A percentile compares a stretch with the other conserved stretches of the same genome.
Conservation (phyloP, 2,113 vertebrate genomes). For the Phalacrocorax brasilianus region DNA sequence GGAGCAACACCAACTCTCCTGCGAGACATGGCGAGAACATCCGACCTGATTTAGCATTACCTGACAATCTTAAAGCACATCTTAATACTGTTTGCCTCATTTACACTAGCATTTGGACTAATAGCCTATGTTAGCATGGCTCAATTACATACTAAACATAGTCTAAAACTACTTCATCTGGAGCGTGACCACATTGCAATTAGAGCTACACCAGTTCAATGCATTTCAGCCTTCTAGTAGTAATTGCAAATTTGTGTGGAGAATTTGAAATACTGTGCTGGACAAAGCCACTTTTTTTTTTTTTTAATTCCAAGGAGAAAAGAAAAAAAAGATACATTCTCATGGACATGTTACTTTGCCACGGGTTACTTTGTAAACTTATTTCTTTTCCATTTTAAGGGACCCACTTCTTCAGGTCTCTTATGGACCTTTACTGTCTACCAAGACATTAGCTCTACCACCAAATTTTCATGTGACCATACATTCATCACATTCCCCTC, state of each 20-base stretch:
- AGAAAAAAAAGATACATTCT: background rate
- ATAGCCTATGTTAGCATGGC: background rate
- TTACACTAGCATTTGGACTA: background rate
- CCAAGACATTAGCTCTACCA: background rate
- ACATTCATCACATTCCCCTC: background rate
- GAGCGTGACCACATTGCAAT: background rate
- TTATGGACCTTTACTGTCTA: background rate
- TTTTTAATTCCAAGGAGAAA: background rate
- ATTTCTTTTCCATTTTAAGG: background rate
- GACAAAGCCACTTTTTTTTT: background rate
- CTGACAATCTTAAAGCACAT: background rate
- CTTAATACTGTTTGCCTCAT: background rate
- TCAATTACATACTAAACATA: background rate
- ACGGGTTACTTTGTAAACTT: background rate
- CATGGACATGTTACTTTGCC: background rate
- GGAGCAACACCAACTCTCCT: background rate
- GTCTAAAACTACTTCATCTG: background rate
- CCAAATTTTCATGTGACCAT: fast-evolving
- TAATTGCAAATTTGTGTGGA: background rate
- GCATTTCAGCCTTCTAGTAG: background rate
- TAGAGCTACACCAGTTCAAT: background rate
- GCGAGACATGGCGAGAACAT: background rate
- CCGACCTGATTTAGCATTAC: background rate
- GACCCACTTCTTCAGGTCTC: background rate
- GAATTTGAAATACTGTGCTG: background rate